Evolutionary conservation across 1,140 invertebrate species (phyloP), one percentile per base, ranked within the genome.

Genomic region (Mamestra configurata): DNA sequence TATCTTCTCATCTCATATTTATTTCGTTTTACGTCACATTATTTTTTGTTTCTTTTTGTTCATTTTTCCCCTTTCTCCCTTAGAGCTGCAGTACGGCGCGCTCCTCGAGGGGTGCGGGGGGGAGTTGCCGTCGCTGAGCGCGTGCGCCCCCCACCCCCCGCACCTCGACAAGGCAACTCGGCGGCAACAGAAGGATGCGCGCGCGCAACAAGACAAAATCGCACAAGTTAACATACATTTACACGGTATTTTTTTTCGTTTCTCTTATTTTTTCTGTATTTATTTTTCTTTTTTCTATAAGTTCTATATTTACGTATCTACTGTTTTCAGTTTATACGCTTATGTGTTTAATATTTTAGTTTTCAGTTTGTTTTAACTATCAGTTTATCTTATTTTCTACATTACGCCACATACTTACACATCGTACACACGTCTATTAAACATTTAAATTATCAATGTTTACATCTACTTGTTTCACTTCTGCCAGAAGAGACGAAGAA

Each of bases 211-310:
- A 77, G 97, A 98, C 86, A 97, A 97, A 95, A 96, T 98, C 85
- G 96, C 96, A 83, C 97, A 97, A 95, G 97, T 98, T 96, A 98
- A 97, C 96, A 98, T 98, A 92, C 98, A 98, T 94, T 96, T 98
- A 89, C 97, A 98, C 95, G 98, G 98, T 98, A 97, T 86, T 86
- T 80, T 89, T n/a, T 89, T 84, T 89, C 78, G 89, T 90, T 82
- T 85, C 82, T 83, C 89, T 89, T 83, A n/a, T 61, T 8, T 46
- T 76, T 51, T 15, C 35, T 43, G 37, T 57, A 13, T 59, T 73
- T 40, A 15, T 20, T 20, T 71, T 72, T 5, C 18, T 31, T 55
- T 81, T 66, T 18, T 53, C 51, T 6, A 31, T 59, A n/a, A 20
- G 22, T 40, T 2, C n/a, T 31, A 15, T 77, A 66, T 18, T 40